Percentiles rank a stretch among this genome's conserved stretches.
These are phyloP conservation scores for Spodoptera litura DNA, from an alignment of 1,140 invertebrate genomes.

Conservation along the genomic window DNA sequence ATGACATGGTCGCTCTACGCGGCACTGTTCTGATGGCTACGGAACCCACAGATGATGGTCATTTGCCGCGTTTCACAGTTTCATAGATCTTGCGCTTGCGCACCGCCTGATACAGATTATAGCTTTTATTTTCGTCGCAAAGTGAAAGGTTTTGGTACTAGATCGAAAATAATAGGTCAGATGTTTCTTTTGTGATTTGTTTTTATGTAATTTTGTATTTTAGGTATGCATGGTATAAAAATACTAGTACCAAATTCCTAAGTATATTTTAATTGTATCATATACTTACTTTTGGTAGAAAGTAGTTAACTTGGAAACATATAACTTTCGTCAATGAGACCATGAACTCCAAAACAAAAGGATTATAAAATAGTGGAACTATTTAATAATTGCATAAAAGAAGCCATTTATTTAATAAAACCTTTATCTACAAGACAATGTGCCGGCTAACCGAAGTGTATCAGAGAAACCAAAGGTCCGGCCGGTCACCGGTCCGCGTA, in stretches of 20 bases:
- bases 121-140: constrained; percentile 34
- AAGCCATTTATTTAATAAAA: background rate
- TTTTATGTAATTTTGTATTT: too few relatives aligned
- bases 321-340: too few relatives aligned
- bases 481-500: constrained; percentile 39
- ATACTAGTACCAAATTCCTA: too few relatives aligned
- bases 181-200: constrained; percentile 27
- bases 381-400: too few relatives aligned
- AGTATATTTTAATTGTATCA: too few relatives aligned
- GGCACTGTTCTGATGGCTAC: constrained; percentile 52
- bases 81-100: constrained; percentile 51
- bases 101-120: constrained; percentile 24
- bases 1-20: constrained; percentile 9
- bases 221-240: too few relatives aligned
- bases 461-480: constrained; percentile 41
- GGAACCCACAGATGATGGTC: constrained; percentile 58
- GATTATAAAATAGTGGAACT: too few relatives aligned
- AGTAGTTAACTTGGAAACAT: too few relatives aligned
- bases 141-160: constrained; percentile 38
- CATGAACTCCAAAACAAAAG: too few relatives aligned
- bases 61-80: constrained; percentile 58
- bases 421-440: background rate
- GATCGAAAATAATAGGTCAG: constrained; percentile 1
- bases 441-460: background rate
- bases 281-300: too few relatives aligned